Conservation (phyloP, 2,113 vertebrate species). For the Rhadina sibilatrix region DNA sequence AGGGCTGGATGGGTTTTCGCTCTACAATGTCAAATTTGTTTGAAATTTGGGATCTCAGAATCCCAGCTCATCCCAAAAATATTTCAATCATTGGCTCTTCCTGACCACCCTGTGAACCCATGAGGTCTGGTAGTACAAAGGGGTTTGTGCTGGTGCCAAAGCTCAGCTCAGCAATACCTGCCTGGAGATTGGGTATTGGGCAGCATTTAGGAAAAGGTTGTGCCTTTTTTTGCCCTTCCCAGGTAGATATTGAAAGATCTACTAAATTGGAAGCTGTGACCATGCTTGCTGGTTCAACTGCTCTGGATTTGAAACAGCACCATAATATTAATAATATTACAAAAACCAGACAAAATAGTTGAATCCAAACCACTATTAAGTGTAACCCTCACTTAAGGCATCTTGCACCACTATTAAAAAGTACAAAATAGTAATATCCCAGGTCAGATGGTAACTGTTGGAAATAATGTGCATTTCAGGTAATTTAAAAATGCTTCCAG, state of each 20-base stretch:
- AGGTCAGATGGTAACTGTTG: not conserved
- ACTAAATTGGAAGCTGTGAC: not conserved
- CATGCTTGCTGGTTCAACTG: fast-evolving
- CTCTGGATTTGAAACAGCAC: not conserved
- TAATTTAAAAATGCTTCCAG: not conserved
- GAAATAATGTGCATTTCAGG: not conserved
- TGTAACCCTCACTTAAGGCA: not conserved
- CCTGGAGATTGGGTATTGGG: fast-evolving
- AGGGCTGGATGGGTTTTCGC: not conserved
- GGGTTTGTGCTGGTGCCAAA: slow-evolving; percentile 22
- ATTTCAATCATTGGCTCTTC: not conserved
- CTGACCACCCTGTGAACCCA: slow-evolving; percentile 42
- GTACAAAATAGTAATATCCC: not conserved
- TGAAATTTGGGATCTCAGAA: not conserved
- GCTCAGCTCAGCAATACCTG: not conserved
- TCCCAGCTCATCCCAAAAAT: slow-evolving; percentile 5
- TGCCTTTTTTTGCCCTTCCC: fast-evolving
- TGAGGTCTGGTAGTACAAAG: slow-evolving; percentile 28
- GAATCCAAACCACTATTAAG: not conserved
- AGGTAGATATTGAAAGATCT: not conserved
- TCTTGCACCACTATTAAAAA: not conserved
- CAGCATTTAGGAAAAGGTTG: not conserved
- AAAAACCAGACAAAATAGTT: not conserved
- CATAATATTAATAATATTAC: too few relatives aligned
- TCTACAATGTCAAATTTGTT: not conserved